Conservation (phyloP, 2,888 invertebrate genomes). For the Thumatha senex region DNA sequence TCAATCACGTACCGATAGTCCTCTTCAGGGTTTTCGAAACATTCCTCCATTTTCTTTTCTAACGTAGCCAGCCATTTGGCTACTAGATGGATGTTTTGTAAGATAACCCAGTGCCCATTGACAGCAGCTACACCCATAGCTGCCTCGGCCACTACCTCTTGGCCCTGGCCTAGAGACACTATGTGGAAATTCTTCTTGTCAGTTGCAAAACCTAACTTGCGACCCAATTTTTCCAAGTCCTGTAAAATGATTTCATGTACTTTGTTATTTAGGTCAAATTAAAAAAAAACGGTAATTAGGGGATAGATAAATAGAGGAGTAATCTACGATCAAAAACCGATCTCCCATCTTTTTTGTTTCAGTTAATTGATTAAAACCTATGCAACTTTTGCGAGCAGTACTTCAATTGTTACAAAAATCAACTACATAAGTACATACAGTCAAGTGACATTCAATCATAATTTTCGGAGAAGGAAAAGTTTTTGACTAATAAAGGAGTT, state of each 20-base stretch:
- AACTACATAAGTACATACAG: too few species aligned
- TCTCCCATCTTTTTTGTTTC: too few species aligned
- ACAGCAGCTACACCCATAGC: slow-evolving; percentile 90
- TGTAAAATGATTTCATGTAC: slow-evolving; percentile 38
- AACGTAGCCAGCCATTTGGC: slow-evolving; percentile 93
- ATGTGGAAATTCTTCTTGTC: slow-evolving; percentile 95
- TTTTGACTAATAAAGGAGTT: too few species aligned
- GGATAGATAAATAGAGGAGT: too few species aligned
- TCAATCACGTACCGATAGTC: slow-evolving; percentile 82
- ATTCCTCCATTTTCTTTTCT: slow-evolving; percentile 96
- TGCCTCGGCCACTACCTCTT: slow-evolving; percentile 95
- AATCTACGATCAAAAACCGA: too few species aligned
- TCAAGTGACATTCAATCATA: too few species aligned
- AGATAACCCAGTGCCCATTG: slow-evolving; percentile 95
- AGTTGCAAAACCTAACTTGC: slow-evolving; percentile 89
- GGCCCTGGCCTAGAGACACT: slow-evolving; percentile 97
- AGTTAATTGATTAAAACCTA: too few species aligned
- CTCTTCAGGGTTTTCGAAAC: slow-evolving; percentile 85
- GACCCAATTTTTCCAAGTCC: slow-evolving; percentile 95
- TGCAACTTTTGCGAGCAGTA: too few species aligned
- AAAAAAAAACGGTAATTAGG: too few species aligned
- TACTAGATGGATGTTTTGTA: slow-evolving; percentile 97
- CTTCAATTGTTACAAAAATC: too few species aligned
- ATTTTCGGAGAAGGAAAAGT: too few species aligned
- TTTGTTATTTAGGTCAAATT: too few species aligned